A percentile compares a stretch with the other conserved stretches of the same genome.
Evolutionary conservation across 2,888 invertebrate genomes (phyloP).

Genomic region (Agonopterix alstromeriana): DNA sequence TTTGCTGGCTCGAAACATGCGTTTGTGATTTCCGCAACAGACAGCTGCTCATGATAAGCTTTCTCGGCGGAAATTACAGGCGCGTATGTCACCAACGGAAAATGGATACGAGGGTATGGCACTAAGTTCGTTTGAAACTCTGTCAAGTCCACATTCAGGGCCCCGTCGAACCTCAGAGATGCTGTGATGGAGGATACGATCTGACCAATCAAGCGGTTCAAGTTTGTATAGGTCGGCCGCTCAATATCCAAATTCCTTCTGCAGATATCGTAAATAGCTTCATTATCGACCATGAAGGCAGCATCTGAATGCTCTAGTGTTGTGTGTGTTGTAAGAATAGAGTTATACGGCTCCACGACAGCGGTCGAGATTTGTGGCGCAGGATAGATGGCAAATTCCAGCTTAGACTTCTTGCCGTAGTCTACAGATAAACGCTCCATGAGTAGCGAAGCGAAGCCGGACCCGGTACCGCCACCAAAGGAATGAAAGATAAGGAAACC

Average conservation of each 20-base stretch:
- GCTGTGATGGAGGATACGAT: constrained; percentile 96
- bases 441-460: constrained; percentile 94
- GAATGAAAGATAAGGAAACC: constrained; percentile 97
- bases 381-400: constrained; percentile 97
- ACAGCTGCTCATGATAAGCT: constrained; percentile 94
- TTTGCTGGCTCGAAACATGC: constrained; percentile 97
- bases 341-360: constrained; percentile 97
- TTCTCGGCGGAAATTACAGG: constrained; percentile 95
- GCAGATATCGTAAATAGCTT: constrained; percentile 94
- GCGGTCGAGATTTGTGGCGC: constrained; percentile 93
- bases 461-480: constrained; percentile 95
- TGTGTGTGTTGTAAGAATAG: constrained; percentile 95
- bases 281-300: constrained; percentile 96
- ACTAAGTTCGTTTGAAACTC: constrained; percentile 96
- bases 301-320: constrained; percentile 96
- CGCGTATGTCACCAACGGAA: constrained; percentile 93
- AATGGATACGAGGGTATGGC: constrained; percentile 96
- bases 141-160: constrained; percentile 93
- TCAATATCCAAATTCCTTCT: constrained; percentile 95
- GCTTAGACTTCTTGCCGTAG: constrained; percentile 95
- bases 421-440: constrained; percentile 97
- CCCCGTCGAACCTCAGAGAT: constrained; percentile 93
- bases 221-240: constrained; percentile 95
- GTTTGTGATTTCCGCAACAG: constrained; percentile 94
- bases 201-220: constrained; percentile 96